phyloP scores from a whole-genome alignment of 1,140 invertebrate genomes.

The Dryas iulia region DNA sequence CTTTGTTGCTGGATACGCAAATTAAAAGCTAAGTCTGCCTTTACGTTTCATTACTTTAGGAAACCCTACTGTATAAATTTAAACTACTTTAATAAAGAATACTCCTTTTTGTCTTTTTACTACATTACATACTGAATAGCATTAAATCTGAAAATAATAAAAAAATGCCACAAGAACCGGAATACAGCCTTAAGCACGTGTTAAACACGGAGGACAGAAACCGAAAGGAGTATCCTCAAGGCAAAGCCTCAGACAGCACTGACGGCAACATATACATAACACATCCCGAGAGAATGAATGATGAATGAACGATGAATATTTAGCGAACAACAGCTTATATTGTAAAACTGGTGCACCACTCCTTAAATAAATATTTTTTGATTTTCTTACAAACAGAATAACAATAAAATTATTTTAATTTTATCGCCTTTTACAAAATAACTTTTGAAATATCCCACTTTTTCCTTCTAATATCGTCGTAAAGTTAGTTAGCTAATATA shows the following conservation, averaged over 20 bases:
- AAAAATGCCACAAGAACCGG: neutral
- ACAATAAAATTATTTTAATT: too few relatives aligned
- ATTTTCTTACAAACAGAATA: neutral
- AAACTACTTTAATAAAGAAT: too few relatives aligned
- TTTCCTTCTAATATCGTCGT: neutral
- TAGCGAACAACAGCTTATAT: too few relatives aligned
- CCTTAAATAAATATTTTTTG: too few relatives aligned
- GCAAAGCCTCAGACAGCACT: too few relatives aligned
- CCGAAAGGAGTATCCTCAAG: too few relatives aligned
- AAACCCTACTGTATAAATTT: neutral
- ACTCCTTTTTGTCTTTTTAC: neutral
- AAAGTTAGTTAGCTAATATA: neutral
- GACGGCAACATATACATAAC: too few relatives aligned
- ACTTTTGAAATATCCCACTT: neutral
- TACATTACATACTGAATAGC: neutral
- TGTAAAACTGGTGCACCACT: too few relatives aligned
- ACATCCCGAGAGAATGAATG: too few relatives aligned
- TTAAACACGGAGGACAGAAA: too few relatives aligned
- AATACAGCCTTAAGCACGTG: too few relatives aligned
- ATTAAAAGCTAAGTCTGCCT: neutral
- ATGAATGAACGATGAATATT: too few relatives aligned
- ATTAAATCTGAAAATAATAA: neutral
- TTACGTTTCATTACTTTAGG: neutral
- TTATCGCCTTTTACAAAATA: neutral
- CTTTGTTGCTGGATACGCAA: neutral